Base-by-base conservation (phyloP, 2,113 vertebrate species). In the Mesocricetus auratus region DNA sequence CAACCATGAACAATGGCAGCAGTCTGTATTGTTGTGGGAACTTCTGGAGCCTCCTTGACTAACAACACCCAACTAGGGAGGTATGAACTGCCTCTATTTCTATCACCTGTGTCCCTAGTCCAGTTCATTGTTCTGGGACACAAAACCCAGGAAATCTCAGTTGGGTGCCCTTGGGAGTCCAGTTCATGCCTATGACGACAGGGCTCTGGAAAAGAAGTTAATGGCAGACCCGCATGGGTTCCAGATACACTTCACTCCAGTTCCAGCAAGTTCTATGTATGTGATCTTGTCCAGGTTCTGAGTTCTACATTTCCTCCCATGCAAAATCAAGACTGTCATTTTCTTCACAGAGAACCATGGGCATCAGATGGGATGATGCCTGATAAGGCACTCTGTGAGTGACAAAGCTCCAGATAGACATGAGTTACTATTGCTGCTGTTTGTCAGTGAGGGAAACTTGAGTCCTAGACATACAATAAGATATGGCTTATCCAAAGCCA, bases 391-490 rank as follows among this genome's bases (percentile, higher is more conserved):
- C 53, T 68, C 73, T 64, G n/a, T 45, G 77, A 69, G 82, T 3
- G 12, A 42, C 60, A 83, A 77, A 89, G 53, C 33, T 53, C 68
- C 56, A 42, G 12, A 9, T 36, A 66, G 93, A 92, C 64, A 5
- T 88, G 64, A 88, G 53, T 87, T 74, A 42, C 45, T 69, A 19
- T 88, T 86, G n/a, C 31, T 62, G 39, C 47, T 86, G 42, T 47
- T 86, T 94, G n/a, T 88, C 92, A 62, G 0, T 4, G 45, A 95
- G 93, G 68, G 90, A 95, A 96, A 94, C 81, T 39, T 39, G 81
- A 94, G 91, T 94, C 73, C 77, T 75, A 64, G 50, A 64, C n/a
- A 90, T 53, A 42, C 39, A 21, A 53, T 33, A 22, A n/a, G 15
- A 64, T 36, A 15, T 36, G 50, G 81, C n/a, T 60, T 85, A 6